Percentiles rank a stretch among this genome's conserved stretches.
Conservation (phyloP, 2,888 invertebrate species). For the Mythimna albipuncta region DNA sequence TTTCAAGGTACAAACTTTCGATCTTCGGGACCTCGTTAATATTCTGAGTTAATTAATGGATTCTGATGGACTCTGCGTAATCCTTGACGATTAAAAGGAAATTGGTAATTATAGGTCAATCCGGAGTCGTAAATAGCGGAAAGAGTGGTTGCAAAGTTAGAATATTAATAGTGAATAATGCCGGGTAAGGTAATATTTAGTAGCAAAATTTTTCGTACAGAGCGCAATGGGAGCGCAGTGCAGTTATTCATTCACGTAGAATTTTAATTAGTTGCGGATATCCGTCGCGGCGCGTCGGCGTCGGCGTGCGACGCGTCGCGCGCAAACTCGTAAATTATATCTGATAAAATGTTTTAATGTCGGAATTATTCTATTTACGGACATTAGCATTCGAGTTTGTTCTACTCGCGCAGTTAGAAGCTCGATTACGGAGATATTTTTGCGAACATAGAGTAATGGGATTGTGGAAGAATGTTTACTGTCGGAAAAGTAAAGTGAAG, state of each 20-base stretch:
- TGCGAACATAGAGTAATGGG: conserved; percentile 27
- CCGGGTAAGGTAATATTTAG: conserved; percentile 56
- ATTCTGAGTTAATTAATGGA: conserved; percentile 88
- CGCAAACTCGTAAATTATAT: conserved; percentile 69
- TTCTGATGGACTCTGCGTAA: conserved; percentile 85
- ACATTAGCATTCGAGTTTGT: conserved; percentile 59
- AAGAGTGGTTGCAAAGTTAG: conserved; percentile 40
- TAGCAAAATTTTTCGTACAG: conserved; percentile 67
- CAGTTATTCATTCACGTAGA: conserved; percentile 86
- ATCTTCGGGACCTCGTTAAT: conserved; percentile 85
- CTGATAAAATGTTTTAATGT: conserved; percentile 69
- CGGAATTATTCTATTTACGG: conserved; percentile 65
- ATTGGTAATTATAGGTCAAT: conserved; percentile 81
- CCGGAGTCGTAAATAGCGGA: conserved; percentile 67
- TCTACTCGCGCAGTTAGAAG: conserved; percentile 44
- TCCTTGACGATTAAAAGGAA: conserved; percentile 79
- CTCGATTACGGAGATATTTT: conserved; percentile 46
- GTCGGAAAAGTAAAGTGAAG: conserved; percentile 32
- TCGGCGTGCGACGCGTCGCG: conserved; percentile 66
- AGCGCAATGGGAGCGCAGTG: conserved; percentile 74
- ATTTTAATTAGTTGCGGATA: conserved; percentile 88
- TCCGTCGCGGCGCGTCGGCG: conserved; percentile 73
- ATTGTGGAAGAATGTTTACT: conserved; percentile 31
- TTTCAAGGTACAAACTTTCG: conserved; percentile 86
- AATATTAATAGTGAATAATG: conserved; percentile 41